A percentile compares a stretch with the other conserved stretches of the same genome.
Evolutionary conservation across 2,113 vertebrate genomes (phyloP).

Genomic region (Andinoacara biseriatus): DNA sequence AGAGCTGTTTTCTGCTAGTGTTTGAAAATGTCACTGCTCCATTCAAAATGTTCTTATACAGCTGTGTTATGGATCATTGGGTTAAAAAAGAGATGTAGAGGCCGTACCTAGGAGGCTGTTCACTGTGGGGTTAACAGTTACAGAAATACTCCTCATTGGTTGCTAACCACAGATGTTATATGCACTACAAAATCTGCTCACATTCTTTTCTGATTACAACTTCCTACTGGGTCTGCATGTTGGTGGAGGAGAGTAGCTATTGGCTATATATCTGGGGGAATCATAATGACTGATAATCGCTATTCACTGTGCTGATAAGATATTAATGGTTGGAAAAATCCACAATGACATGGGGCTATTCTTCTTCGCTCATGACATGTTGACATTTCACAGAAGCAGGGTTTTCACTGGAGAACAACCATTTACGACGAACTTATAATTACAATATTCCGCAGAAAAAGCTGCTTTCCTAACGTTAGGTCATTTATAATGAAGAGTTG

Average conservation of each 20-base stretch:
- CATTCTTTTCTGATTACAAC: not conserved
- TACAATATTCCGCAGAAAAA: not conserved
- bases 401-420: not conserved
- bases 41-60: not conserved
- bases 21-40: constrained; percentile 20
- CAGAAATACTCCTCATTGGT: no score
- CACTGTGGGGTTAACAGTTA: not conserved
- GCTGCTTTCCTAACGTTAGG: not conserved
- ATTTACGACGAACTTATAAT: not conserved
- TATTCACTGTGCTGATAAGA: not conserved
- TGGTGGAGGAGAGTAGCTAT: not conserved
- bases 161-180: not conserved
- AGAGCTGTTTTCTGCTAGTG: not conserved
- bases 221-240: not conserved
- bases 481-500: no score
- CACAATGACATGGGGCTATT: not conserved
- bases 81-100: not conserved
- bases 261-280: not conserved
- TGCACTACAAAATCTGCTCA: no score
- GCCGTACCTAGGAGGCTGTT: not conserved
- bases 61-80: not conserved
- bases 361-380: not conserved
- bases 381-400: not conserved
- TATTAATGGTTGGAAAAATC: constrained; percentile 7
- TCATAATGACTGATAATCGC: constrained; percentile 3